Evolutionary conservation across 2,113 vertebrate species (phyloP), one percentile per base, ranked within the genome.

Genomic region (Neodon shergylaensis): DNA sequence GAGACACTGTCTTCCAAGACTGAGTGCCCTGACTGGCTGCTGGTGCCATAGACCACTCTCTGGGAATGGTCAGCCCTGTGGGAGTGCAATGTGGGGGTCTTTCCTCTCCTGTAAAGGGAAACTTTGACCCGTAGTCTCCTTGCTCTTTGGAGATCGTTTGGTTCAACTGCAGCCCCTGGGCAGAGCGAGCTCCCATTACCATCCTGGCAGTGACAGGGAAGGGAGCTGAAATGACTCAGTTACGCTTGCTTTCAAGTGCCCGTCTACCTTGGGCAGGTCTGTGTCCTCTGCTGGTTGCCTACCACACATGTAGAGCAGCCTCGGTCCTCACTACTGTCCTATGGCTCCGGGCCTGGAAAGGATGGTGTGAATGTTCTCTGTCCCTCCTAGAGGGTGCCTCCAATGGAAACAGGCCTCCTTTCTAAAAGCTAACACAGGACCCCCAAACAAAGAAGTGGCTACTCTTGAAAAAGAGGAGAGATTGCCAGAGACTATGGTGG

Each of bases 1-100:
- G 95, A 91, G 77, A 91, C 88, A 91, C 95, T 97, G 97, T 98
- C 91, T 96, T 92, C 78, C 65, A 86, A 95, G 97, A 97, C 95
- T 92, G 68, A 95, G 92, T 94, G 90, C 81, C 76, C 36, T 92
- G 81, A 73, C 88, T 58, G 77, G 77, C 68, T 88, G 9, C 24
- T 44, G 77, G 92, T 74, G 92, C 83, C 17, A 21, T 1, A 73
- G 86, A 86, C 90, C 5, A 3, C n/a, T 52, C 72, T 88, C 44
- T 0, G 1, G 73, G 88, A 33, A n/a, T 77, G 83, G 70, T 63
- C 21, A 10, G 65, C 33, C 88, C 84, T 1, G 3, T 93, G 95
- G 95, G 95, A 94, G 88, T 91, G 95, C 90, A 96, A 95, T 92
- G 76, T 3, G 49, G 52, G 92, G 90, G 88, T 95, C 93, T 72